These are phyloP conservation scores for Nyctereutes procyonoides DNA, from an alignment of 2,113 vertebrate species.

Conservation along the genomic window DNA sequence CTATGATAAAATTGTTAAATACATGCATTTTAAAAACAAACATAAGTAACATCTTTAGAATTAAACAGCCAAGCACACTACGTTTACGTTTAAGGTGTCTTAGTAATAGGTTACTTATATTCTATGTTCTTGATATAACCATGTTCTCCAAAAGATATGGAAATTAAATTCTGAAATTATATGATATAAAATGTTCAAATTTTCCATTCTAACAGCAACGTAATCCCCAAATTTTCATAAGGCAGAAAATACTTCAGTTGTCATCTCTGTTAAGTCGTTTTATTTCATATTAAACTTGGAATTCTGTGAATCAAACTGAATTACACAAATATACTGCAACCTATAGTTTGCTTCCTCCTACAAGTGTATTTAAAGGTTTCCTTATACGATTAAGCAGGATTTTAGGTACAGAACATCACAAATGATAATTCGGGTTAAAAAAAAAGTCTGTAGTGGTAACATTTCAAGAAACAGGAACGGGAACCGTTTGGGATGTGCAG, in stretches of 20 bases:
- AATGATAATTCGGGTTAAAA: neutral
- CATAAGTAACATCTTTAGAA: constrained; percentile 84
- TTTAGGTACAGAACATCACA: constrained; percentile 50
- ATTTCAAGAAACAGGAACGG: constrained; percentile 66
- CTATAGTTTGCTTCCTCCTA: neutral
- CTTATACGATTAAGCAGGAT: constrained; percentile 11
- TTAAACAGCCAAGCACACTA: constrained; percentile 86
- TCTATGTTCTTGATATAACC: constrained; percentile 75
- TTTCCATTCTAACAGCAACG: constrained; percentile 52
- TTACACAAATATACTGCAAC: neutral
- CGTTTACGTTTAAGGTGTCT: constrained; percentile 80
- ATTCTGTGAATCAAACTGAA: constrained; percentile 26
- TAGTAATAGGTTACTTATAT: constrained; percentile 83
- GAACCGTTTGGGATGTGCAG: constrained; percentile 39
- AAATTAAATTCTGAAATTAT: constrained; percentile 80
- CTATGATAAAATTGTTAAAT: constrained; percentile 87
- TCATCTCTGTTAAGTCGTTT: constrained; percentile 30
- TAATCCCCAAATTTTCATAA: constrained; percentile 48
- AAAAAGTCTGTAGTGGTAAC: constrained; percentile 51
- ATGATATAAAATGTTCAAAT: constrained; percentile 74
- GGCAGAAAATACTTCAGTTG: constrained; percentile 41
- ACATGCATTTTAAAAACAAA: constrained; percentile 87
- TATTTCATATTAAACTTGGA: neutral
- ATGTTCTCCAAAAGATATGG: constrained; percentile 78
- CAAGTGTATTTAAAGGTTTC: neutral